phyloP scores from a whole-genome alignment of 2,113 vertebrate species.

The Brienomyrus brachyistius region DNA sequence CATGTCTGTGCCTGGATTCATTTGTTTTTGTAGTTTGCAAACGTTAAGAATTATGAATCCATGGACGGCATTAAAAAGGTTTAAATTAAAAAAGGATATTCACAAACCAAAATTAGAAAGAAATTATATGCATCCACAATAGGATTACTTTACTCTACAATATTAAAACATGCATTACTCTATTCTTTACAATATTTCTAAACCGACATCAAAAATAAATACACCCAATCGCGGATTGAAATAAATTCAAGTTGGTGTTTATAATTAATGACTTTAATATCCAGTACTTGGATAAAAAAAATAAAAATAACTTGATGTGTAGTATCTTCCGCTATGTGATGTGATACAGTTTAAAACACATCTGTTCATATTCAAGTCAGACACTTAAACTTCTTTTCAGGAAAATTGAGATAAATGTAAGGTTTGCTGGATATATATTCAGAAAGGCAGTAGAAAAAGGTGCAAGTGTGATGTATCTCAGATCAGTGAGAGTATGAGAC shows the following conservation, averaged over 20 bases:
- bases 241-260: neutral
- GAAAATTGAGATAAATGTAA: neutral
- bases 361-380: neutral
- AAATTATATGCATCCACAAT: neutral
- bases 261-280: neutral
- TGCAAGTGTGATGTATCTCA: neutral
- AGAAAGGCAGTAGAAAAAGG: neutral
- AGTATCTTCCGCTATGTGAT: neutral
- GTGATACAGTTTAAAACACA: neutral
- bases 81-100: neutral
- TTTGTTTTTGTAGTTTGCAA: neutral
- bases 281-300: neutral
- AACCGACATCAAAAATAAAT: slow-evolving; percentile 1
- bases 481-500: neutral
- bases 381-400: neutral
- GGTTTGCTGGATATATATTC: neutral
- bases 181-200: neutral
- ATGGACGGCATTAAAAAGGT: neutral
- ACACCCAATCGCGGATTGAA: neutral
- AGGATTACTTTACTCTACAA: neutral
- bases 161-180: neutral
- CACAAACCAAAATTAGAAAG: neutral
- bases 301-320: neutral
- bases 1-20: neutral
- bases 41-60: neutral